phyloP scores from a whole-genome alignment of 2,113 vertebrate species.

The Malurus cyaneus region DNA sequence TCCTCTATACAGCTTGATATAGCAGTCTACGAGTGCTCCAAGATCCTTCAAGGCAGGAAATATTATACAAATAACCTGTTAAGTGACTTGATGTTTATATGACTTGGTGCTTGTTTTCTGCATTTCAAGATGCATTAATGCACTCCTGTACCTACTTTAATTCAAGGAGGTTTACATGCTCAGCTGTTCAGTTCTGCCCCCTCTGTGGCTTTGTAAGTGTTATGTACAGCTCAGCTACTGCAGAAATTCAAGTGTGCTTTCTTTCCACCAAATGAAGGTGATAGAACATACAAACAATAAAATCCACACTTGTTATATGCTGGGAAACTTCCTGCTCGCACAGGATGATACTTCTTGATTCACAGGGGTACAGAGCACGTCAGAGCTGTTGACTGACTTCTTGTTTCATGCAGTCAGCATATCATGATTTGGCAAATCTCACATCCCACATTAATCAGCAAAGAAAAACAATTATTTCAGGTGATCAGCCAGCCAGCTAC shows the following conservation, averaged over 20 bases:
- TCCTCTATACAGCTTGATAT: not conserved
- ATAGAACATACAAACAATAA: not conserved
- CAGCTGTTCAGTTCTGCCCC: not conserved
- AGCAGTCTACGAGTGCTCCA: not conserved
- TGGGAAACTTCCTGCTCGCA: not conserved
- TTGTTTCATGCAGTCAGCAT: not conserved
- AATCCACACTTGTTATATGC: not conserved
- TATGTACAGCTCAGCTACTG: not conserved
- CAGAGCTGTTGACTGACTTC: not conserved
- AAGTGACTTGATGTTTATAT: conserved; percentile 8
- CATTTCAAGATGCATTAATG: conserved; percentile 30
- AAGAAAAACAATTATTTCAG: not conserved
- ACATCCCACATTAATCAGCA: not conserved
- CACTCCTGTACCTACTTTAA: not conserved
- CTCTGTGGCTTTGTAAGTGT: not conserved
- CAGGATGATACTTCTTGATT: not conserved
- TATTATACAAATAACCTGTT: conserved; percentile 39
- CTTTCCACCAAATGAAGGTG: not conserved
- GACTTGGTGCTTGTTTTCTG: conserved; percentile 19
- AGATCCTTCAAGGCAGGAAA: conserved; percentile 42
- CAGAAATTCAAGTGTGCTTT: conserved; percentile 1
- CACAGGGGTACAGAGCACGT: not conserved
- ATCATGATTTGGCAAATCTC: not conserved
- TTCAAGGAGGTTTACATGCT: conserved; percentile 19
- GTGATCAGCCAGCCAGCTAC: not conserved